phyloP scores from a whole-genome alignment of 2,888 invertebrate genomes.

The Macrophya annulata region DNA sequence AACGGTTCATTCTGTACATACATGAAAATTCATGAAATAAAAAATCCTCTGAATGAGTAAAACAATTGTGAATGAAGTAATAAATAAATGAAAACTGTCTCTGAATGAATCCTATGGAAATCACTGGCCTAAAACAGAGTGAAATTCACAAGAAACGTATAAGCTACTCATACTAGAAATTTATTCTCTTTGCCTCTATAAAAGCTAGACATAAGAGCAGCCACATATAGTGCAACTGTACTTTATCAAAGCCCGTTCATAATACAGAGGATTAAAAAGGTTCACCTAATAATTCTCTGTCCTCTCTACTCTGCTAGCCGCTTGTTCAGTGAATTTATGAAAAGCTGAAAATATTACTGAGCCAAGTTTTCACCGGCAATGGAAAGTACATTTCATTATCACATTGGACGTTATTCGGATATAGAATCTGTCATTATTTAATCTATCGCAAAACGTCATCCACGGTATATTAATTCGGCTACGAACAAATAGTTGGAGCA shows the following conservation, averaged over 20 bases:
- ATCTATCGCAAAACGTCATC: not conserved
- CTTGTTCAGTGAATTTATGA: conserved; percentile 28
- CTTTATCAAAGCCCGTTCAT: conserved; percentile 29
- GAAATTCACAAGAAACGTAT: not conserved
- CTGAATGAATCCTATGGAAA: not conserved
- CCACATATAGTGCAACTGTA: not conserved
- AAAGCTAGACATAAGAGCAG: conserved; percentile 14
- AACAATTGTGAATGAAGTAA: not conserved
- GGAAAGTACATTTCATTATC: not conserved
- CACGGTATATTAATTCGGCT: not conserved
- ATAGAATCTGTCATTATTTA: conserved; percentile 12
- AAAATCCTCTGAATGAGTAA: not conserved
- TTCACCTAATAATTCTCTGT: conserved; percentile 13
- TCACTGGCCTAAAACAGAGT: not conserved
- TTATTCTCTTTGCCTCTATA: conserved; percentile 10
- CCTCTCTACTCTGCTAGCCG: not conserved
- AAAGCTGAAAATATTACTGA: conserved; percentile 20
- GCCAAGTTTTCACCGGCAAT: not conserved
- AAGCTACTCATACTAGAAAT: not conserved
- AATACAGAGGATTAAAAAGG: conserved; percentile 32
- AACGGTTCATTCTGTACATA: not conserved
- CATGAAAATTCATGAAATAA: not conserved
- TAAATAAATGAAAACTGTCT: not conserved
- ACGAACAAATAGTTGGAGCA: not conserved
- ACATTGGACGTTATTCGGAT: not conserved